Evolutionary conservation across 1,140 invertebrate species (phyloP).

Genomic region (Ceratitis capitata): DNA sequence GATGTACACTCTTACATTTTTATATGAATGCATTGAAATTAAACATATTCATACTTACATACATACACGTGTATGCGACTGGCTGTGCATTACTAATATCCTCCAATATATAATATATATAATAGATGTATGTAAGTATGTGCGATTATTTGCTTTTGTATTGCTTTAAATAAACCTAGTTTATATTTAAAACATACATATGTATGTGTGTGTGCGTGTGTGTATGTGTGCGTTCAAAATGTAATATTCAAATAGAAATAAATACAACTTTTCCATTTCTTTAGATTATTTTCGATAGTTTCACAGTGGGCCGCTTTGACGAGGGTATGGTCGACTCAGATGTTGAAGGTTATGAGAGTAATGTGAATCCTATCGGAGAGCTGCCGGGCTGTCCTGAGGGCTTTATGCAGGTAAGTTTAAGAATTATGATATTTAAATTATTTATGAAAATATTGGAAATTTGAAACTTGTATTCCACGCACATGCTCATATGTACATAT

Average conservation of each 20-base stretch:
- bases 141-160: too few relatives aligned
- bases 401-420: constrained; percentile 75
- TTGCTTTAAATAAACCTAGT: neutral
- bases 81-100: neutral
- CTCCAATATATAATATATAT: too few relatives aligned
- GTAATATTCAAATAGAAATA: neutral
- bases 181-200: too few relatives aligned
- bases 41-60: neutral
- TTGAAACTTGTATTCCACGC: too few relatives aligned
- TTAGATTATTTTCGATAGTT: constrained; percentile 83
- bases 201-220: too few relatives aligned
- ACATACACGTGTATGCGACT: neutral
- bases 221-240: too few relatives aligned
- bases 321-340: constrained; percentile 65
- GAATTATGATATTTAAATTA: neutral
- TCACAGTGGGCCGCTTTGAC: constrained; percentile 81
- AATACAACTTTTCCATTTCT: constrained; percentile 47
- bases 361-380: constrained; percentile 61
- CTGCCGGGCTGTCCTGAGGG: constrained; percentile 80
- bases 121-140: too few relatives aligned
- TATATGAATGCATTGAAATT: neutral
- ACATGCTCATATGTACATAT: too few relatives aligned
- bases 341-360: constrained; percentile 62
- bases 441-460: neutral
- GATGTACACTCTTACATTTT: neutral